A percentile compares a stretch with the other conserved stretches of the same genome.
Evolutionary conservation across 2,113 vertebrate species (phyloP).

Genomic region (Passer montanus): DNA sequence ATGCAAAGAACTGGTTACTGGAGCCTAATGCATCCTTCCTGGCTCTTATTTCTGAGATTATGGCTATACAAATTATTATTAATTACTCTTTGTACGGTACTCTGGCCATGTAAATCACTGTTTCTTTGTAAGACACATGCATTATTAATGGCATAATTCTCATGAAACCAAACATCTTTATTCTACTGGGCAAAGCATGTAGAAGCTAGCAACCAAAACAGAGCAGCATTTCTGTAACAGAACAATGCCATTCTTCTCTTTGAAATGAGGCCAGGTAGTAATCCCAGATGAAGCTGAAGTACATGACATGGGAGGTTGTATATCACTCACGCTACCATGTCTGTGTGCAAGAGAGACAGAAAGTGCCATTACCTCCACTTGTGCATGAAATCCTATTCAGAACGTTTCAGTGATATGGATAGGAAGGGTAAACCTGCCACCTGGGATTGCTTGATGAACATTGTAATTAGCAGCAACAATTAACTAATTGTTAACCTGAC

Average conservation of each 20-base stretch:
- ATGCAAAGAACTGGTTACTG: neutral
- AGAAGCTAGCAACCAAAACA: neutral
- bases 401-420: neutral
- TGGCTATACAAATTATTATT: neutral
- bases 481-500: slow-evolving; percentile 63
- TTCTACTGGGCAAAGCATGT: neutral
- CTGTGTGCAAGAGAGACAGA: neutral
- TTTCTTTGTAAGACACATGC: neutral
- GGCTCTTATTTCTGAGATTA: neutral
- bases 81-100: neutral
- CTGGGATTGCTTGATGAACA: slow-evolving; percentile 53
- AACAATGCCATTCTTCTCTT: neutral
- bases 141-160: neutral
- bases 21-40: neutral
- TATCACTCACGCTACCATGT: neutral
- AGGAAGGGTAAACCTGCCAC: slow-evolving; percentile 39
- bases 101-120: neutral
- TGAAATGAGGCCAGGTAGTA: slow-evolving; percentile 20
- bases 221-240: neutral
- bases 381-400: slow-evolving; percentile 44
- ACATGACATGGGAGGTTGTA: slow-evolving; percentile 2
- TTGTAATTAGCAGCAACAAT: slow-evolving; percentile 56
- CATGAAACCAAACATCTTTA: neutral
- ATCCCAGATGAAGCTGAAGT: slow-evolving; percentile 12
- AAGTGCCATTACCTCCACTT: slow-evolving; percentile 30